A percentile compares a stretch with the other conserved stretches of the same genome.
Conservation (phyloP, 2,113 vertebrate genomes). For the Cryptotis parvus region DNA sequence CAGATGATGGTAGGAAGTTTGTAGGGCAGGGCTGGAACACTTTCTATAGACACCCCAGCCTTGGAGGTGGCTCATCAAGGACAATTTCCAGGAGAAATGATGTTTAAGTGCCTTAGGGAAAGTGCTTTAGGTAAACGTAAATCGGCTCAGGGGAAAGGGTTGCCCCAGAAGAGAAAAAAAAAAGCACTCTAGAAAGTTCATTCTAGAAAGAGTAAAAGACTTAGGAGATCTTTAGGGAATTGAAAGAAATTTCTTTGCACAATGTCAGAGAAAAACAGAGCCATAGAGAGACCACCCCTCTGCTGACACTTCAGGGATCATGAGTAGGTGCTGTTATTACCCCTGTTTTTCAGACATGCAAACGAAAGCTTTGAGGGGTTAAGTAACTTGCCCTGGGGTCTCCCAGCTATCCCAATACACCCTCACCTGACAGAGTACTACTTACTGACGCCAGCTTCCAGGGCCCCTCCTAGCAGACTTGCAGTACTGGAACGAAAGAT, state of each 20-base stretch:
- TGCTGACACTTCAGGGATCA: neutral
- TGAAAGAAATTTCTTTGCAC: conserved; percentile 18
- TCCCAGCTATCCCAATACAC: neutral
- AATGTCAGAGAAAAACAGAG: neutral
- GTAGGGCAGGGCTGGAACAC: neutral
- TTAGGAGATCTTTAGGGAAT: conserved; percentile 42
- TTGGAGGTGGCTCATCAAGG: neutral
- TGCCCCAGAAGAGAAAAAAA: conserved; percentile 11
- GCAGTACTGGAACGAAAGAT: neutral
- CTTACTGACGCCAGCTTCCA: neutral
- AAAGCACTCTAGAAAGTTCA: conserved; percentile 22
- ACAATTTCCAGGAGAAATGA: neutral
- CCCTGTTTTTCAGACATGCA: neutral
- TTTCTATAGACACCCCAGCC: neutral
- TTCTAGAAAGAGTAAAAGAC: neutral
- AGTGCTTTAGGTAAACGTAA: neutral
- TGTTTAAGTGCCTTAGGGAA: neutral
- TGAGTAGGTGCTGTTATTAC: neutral
- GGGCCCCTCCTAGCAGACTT: neutral
- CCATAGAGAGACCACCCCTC: neutral
- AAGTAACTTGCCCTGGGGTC: neutral
- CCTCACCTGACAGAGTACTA: neutral
- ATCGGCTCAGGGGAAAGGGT: neutral
- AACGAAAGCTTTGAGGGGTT: neutral
- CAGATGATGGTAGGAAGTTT: neutral